phyloP scores from a whole-genome alignment of 2,113 vertebrate species.

The Leptocoma aspasia region DNA sequence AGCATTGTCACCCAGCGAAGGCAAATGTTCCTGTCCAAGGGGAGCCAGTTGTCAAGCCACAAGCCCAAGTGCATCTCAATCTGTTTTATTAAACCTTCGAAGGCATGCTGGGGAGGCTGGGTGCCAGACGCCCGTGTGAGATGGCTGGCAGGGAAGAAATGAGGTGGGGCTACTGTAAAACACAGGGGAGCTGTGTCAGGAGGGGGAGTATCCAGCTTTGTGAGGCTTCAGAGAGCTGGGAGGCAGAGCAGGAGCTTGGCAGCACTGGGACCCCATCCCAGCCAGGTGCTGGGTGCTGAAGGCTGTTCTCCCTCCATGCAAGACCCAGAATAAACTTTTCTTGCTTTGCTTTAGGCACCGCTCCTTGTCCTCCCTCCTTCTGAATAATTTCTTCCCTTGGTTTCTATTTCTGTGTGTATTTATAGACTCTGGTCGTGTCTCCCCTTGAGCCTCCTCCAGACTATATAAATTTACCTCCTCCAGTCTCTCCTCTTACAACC shows the following conservation, averaged over 20 bases:
- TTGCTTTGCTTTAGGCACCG: background rate
- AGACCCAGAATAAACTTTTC: background rate
- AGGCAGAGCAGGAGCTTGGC: background rate
- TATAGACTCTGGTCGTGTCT: constrained; percentile 48
- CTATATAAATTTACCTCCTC: constrained; percentile 23
- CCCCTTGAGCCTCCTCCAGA: constrained; percentile 55
- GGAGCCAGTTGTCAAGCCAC: constrained; percentile 9
- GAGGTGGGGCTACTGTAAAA: background rate
- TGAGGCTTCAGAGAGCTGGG: background rate
- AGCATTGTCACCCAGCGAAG: constrained; percentile 34
- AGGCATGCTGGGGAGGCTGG: background rate
- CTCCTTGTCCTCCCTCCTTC: background rate
- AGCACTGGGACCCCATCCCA: too few species aligned
- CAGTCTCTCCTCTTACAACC: background rate
- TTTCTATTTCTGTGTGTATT: background rate
- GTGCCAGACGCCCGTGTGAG: background rate
- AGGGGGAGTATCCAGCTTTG: rapidly evolving
- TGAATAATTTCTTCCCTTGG: constrained; percentile 21
- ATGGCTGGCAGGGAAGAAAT: background rate
- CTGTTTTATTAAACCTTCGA: background rate
- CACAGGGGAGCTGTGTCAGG: background rate
- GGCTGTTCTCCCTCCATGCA: background rate
- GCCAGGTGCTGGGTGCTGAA: background rate
- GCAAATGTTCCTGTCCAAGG: background rate
- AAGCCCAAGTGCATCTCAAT: background rate